A percentile compares a stretch with the other conserved stretches of the same genome.
Evolutionary conservation across 2,797 vertebrate genomes (phyloP).

Genomic region (Okamejei kenojei): DNA sequence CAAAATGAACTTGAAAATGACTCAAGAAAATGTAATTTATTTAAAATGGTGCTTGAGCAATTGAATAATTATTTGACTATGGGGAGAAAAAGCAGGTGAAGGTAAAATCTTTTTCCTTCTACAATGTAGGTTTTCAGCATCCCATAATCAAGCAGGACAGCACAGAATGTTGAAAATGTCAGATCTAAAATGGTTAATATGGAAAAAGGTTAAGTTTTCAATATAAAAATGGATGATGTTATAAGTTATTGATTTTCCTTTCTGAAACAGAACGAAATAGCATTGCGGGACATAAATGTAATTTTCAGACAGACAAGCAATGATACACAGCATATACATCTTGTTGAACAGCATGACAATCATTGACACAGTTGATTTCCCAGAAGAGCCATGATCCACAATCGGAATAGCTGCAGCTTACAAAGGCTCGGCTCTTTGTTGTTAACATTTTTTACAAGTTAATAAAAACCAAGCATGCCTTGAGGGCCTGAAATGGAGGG

Average conservation of each 20-base stretch:
- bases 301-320: slow-evolving; percentile 30
- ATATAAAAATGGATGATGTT: slow-evolving; percentile 19
- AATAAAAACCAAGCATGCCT: background rate
- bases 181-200: slow-evolving; percentile 15
- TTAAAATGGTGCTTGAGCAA: background rate
- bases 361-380: slow-evolving; percentile 37
- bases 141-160: background rate
- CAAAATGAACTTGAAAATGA: slow-evolving; percentile 1
- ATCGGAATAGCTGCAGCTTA: slow-evolving; percentile 6
- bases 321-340: background rate
- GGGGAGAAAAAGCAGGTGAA: background rate
- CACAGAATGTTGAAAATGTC: background rate
- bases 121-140: background rate
- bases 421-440: background rate
- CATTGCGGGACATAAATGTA: background rate
- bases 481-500: background rate
- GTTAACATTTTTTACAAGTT: background rate
- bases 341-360: slow-evolving; percentile 35
- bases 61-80: slow-evolving; percentile 3
- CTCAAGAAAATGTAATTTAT: background rate
- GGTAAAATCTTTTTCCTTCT: slow-evolving; percentile 20
- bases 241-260: slow-evolving; percentile 22
- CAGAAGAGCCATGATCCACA: slow-evolving; percentile 27
- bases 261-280: slow-evolving; percentile 27
- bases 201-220: background rate